Evolutionary conservation across 2,888 invertebrate genomes (phyloP), one percentile per base, ranked within the genome.

Genomic region (Trissoscelio sp.): DNA sequence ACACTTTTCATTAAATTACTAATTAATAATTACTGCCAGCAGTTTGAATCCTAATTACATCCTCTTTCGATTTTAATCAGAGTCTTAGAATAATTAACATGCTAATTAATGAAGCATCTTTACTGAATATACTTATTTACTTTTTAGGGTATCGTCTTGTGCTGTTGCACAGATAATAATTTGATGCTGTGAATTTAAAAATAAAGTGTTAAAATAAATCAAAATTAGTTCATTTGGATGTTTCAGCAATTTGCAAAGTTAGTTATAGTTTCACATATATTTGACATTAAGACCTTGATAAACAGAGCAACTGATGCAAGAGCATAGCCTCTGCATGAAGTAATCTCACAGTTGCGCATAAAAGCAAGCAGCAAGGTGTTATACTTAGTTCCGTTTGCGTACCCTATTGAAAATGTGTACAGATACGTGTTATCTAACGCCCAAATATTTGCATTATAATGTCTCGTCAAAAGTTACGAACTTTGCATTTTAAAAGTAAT

Each of bases 21-120:
- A 58, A 42, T 58, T 58, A 58, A 58, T 42, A 42, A 58, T 22
- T 1, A 39, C 42, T 14, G 11, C 42, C 9, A 14, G 42, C 24
- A 58, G 12, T 42, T 58, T 24, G 58, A 24, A 42, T 42, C 42
- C 42, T 42, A 58, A 58, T 58, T 58, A 42, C 24, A 42, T 42
- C 42, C 24, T 42, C 58, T 42, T 42, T 14, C 22, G 9, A 58
- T 24, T 39, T 58, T 42, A 58, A 42, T 58, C 42, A 42, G 14
- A 42, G 39, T 14, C 58, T 58, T 58, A 58, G 58, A 42, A 42
- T 58, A 58, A 58, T 58, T 39, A 39, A 39, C 20, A 6, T 2
- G 9, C 3, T 58, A 42, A 58, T 58, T 58, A 58, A 58, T 58
- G 42, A 42, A 58, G 16, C 24, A 22, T 42, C 42, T 42, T 16